phyloP scores from a whole-genome alignment of 1,140 invertebrate genomes.

The Magallana ariakensis region DNA sequence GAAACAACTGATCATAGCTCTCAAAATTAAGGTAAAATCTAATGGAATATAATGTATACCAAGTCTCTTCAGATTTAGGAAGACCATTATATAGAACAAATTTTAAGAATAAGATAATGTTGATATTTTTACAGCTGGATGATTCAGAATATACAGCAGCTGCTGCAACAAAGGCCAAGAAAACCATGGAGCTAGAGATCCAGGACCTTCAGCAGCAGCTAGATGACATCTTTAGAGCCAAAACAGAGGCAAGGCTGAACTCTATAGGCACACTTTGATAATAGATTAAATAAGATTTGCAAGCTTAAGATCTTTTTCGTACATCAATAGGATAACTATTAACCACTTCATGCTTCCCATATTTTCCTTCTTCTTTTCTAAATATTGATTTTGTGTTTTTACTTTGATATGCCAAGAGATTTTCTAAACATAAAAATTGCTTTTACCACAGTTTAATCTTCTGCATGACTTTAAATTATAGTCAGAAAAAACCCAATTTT shows the following conservation, averaged over 20 bases:
- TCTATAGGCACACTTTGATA: neutral
- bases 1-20: neutral
- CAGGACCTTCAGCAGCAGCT: conserved; percentile 88
- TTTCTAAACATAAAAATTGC: no score
- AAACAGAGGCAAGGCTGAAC: conserved; percentile 83
- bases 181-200: conserved; percentile 89
- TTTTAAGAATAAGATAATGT: neutral
- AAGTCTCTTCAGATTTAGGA: neutral
- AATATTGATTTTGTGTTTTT: no score
- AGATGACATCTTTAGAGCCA: conserved; percentile 87
- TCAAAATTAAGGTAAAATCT: neutral
- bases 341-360: no score
- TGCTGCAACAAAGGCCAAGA: conserved; percentile 90
- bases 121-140: conserved; percentile 84
- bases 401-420: no score
- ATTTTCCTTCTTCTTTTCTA: no score
- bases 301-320: no score
- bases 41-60: neutral
- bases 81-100: no score
- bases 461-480: no score
- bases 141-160: conserved; percentile 92
- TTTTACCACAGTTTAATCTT: no score
- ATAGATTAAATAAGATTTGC: no score
- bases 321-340: no score
- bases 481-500: no score